phyloP scores from a whole-genome alignment of 2,888 invertebrate genomes.

The Oxytorus armatus region DNA sequence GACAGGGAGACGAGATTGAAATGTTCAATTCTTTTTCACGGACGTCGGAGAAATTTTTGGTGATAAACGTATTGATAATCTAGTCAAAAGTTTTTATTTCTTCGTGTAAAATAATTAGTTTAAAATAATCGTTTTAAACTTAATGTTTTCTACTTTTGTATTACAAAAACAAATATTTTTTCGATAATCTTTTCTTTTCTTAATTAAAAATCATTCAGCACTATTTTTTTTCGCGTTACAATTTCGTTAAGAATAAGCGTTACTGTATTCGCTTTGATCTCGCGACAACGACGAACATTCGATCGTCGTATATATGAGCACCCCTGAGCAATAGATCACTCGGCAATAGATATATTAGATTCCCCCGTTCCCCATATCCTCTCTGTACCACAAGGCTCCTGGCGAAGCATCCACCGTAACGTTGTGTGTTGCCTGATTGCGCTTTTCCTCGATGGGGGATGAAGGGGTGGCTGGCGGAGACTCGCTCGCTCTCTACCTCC shows the following conservation, averaged over 20 bases:
- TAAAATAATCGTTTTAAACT: no score
- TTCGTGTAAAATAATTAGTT: no score
- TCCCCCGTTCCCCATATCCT: conserved; percentile 61
- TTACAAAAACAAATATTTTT: no score
- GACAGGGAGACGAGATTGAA: no score
- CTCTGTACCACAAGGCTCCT: conserved; percentile 16
- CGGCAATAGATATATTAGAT: conserved; percentile 76
- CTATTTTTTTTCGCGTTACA: no score
- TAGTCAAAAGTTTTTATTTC: no score
- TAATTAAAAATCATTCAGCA: no score
- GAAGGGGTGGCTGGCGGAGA: not conserved
- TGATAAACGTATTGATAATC: no score
- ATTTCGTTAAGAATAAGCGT: not conserved
- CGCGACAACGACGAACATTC: conserved; percentile 18
- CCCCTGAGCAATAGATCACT: conserved; percentile 76
- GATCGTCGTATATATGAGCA: conserved; percentile 63
- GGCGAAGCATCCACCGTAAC: conserved; percentile 54
- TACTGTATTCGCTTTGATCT: not conserved
- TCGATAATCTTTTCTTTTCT: no score
- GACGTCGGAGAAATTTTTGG: no score
- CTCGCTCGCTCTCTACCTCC: conserved; percentile 43
- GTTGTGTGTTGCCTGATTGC: conserved; percentile 78
- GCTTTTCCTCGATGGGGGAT: conserved; percentile 76
- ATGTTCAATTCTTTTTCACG: no score
- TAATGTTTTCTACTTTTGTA: no score